Conservation (phyloP, 1,140 invertebrate genomes). For the Zaprionus capensis region DNA sequence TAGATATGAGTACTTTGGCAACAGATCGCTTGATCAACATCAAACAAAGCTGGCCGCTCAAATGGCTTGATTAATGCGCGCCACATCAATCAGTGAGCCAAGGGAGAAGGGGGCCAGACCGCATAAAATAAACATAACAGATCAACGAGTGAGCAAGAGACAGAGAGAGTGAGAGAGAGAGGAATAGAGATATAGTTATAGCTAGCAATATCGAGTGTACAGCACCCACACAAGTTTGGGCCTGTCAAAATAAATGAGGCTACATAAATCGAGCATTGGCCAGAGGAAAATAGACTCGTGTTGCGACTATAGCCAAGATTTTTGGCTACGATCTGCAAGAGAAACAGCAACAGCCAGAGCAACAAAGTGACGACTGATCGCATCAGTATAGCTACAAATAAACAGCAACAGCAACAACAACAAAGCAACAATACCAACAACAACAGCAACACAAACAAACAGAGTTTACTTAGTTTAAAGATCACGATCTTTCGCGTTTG, state of each 20-base stretch:
- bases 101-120: not conserved
- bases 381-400: constrained; percentile 56
- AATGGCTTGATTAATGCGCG: constrained; percentile 79
- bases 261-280: constrained; percentile 67
- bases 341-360: not conserved
- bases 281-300: constrained; percentile 13
- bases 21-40: constrained; percentile 74
- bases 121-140: constrained; percentile 42
- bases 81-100: constrained; percentile 72
- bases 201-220: constrained; percentile 13
- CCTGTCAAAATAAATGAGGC: constrained; percentile 72
- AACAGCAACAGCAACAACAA: constrained; percentile 30
- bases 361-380: constrained; percentile 76
- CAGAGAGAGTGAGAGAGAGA: constrained; percentile 2
- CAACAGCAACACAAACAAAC: constrained; percentile 16
- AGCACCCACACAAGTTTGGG: constrained; percentile 36
- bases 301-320: constrained; percentile 13
- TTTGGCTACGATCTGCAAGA: constrained; percentile 14
- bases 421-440: constrained; percentile 34
- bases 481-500: constrained; percentile 75
- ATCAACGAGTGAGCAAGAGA: constrained; percentile 8
- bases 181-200: not conserved
- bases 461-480: constrained; percentile 72
- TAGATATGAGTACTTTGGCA: constrained; percentile 54
- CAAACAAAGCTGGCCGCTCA: constrained; percentile 69